Evolutionary conservation across 2,888 invertebrate genomes (phyloP), one percentile per base, ranked within the genome.

Genomic region (Calameuta filiformis): DNA sequence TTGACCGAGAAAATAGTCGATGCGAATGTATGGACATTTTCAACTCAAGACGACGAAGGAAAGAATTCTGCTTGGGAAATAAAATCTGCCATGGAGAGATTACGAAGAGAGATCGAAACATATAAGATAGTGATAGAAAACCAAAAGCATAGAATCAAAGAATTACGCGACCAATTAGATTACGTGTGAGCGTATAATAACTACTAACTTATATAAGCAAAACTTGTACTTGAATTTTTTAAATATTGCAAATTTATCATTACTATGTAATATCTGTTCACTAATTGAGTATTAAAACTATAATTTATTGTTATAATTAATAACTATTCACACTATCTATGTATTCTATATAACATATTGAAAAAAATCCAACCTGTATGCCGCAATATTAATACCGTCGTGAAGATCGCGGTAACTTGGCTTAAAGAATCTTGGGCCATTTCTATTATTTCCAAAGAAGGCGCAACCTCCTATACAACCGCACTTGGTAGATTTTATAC

Each of bases 391-490:
- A 68, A 96, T 94, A 3, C 97, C 97, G 85, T 97, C 97, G 78
- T 94, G 94, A 69, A 96, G 92, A 92, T 97, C 97, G 79, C 95
- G 95, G 35, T 95, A 93, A 81, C 94, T 96, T 0, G 98, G 97
- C 88, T 97, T 96, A 84, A 99, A 97, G 92, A 98, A 98, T 83
- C 95, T 95, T 15, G 94, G 92, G 0, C 98, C 99, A 90, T 98
- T 98, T 87, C 95, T 94, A 91, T 98, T 98, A 77, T 94, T 95
- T 3, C 98, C 99, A 89, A 99, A 99, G 92, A 99, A 99, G 15
- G 94, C 94, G 89, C 98, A 98, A 0, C 98, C 98, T 3, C 99
- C 99, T 40, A 96, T 96, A 90, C 99, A 99, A 0, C 99, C 99
- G 90, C 99, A 99, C 84, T 96, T 96, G 0, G 94, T 92, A 79